Conservation (phyloP, 2,888 invertebrate species). For the Luperina nickerlii region DNA sequence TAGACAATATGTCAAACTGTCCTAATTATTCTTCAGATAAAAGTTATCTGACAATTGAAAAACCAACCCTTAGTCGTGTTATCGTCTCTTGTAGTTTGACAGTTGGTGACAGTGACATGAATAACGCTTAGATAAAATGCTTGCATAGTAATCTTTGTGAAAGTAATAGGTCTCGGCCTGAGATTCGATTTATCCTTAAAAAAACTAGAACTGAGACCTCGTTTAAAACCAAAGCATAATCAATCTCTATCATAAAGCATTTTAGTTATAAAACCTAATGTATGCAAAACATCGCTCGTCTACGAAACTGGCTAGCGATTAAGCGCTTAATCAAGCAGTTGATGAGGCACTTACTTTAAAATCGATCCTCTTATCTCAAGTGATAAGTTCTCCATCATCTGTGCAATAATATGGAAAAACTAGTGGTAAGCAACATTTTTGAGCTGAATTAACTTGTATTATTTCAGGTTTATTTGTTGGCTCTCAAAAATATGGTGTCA, state of each 20-base stretch:
- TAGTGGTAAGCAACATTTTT: neutral
- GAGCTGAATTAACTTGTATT: neutral
- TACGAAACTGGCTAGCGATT: conserved; percentile 49
- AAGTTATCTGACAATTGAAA: no score
- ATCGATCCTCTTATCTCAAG: conserved; percentile 39
- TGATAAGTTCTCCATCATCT: conserved; percentile 38
- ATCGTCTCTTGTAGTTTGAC: no score
- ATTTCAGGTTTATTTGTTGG: neutral
- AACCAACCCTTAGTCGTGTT: no score
- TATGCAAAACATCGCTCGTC: conserved; percentile 50
- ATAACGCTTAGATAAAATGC: no score
- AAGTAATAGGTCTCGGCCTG: neutral
- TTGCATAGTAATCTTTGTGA: no score
- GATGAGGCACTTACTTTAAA: conserved; percentile 45
- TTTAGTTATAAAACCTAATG: conserved; percentile 52
- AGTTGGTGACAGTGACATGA: no score
- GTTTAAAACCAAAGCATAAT: conserved; percentile 15
- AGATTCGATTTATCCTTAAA: neutral
- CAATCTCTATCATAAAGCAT: conserved; percentile 37
- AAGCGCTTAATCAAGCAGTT: conserved; percentile 57
- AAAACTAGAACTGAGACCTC: neutral
- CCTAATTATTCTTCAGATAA: no score
- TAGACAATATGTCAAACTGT: no score
- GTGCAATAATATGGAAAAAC: conserved; percentile 20
- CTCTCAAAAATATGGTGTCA: neutral